These are phyloP conservation scores for Mastigias papua DNA, from an alignment of 30 jellyfish, hydroid and myxozoan species.

Conservation along the genomic window DNA sequence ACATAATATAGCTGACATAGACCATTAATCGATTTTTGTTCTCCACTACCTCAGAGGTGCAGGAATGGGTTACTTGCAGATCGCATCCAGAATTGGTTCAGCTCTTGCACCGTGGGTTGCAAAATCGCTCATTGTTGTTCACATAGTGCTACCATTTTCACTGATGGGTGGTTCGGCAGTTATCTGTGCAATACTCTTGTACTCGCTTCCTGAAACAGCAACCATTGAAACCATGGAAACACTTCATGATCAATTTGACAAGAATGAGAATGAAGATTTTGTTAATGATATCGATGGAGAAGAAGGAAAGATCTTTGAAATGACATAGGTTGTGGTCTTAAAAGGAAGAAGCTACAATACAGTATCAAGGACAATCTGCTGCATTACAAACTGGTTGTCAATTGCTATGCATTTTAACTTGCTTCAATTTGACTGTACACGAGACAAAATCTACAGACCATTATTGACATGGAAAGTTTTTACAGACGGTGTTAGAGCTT, in stretches of 20 bases:
- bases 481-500: no score
- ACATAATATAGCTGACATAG: background rate
- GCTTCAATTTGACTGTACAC: no score
- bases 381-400: no score
- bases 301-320: background rate
- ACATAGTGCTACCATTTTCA: slow-evolving; percentile 71
- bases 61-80: slow-evolving; percentile 93
- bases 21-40: background rate
- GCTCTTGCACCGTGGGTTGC: slow-evolving; percentile 97
- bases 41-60: slow-evolving; percentile 59
- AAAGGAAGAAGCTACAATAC: no score
- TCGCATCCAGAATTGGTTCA: slow-evolving; percentile 89
- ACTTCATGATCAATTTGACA: slow-evolving; percentile 47
- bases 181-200: slow-evolving; percentile 51
- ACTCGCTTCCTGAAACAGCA: slow-evolving; percentile 88
- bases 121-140: slow-evolving; percentile 70
- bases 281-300: background rate
- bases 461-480: no score
- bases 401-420: no score
- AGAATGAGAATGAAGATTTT: background rate
- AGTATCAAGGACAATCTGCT: no score
- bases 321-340: no score
- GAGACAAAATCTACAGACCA: no score
- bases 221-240: slow-evolving; percentile 73
- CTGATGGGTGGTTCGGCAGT: slow-evolving; percentile 83